These are phyloP conservation scores for Xiphophorus maculatus DNA, from an alignment of 2,113 vertebrate species.

Conservation along the genomic window DNA sequence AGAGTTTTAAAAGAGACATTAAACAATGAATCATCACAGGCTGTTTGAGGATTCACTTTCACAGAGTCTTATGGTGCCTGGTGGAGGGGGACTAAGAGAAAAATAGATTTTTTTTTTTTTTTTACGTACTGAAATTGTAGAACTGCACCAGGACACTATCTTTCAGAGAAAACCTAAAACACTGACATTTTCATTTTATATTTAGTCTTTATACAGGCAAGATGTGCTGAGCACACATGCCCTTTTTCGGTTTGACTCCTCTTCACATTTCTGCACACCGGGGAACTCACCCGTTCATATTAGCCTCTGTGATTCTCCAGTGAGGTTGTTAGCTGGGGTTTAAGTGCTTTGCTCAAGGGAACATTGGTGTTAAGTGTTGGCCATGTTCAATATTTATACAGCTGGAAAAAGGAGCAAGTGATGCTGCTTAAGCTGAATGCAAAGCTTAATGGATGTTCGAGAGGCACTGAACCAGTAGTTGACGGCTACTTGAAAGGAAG, in stretches of 20 bases:
- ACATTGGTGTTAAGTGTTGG: constrained; percentile 7
- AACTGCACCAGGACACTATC: constrained; percentile 8
- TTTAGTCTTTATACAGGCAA: constrained; percentile 59
- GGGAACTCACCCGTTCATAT: constrained; percentile 43
- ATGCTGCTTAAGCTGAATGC: background rate
- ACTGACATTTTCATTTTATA: constrained; percentile 64
- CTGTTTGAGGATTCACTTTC: no score
- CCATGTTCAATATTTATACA: constrained; percentile 17
- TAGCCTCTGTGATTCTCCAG: constrained; percentile 29
- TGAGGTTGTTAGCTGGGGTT: constrained; percentile 10
- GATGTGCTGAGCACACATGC: constrained; percentile 65
- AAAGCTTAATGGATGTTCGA: background rate
- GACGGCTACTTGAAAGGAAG: background rate
- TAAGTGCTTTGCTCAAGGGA: constrained; percentile 48
- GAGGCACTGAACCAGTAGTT: constrained; percentile 5
- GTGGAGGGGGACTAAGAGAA: background rate
- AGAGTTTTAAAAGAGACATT: no score
- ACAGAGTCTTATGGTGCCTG: background rate
- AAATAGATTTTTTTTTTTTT: background rate
- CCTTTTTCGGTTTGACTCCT: constrained; percentile 50
- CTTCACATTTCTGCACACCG: constrained; percentile 29
- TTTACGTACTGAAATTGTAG: constrained; percentile 35
- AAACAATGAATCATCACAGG: no score
- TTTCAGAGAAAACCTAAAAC: constrained; percentile 49
- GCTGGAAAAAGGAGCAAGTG: constrained; percentile 10